Conservation (phyloP, 2,113 vertebrate genomes). For the Esox niger region DNA sequence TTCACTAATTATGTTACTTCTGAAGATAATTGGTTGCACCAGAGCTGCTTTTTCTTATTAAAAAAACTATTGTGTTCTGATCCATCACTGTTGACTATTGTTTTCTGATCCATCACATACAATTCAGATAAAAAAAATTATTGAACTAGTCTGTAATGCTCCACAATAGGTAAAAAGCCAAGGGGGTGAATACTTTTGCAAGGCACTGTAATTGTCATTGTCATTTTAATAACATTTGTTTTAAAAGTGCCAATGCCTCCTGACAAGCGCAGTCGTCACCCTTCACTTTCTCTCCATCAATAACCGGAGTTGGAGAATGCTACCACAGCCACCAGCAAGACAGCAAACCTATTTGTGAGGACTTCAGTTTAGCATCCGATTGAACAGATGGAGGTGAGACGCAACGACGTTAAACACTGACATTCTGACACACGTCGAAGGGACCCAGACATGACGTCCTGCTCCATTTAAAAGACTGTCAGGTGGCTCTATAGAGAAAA, state of each 20-base stretch:
- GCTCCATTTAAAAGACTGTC: constrained; percentile 66
- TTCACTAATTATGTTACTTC: too few species aligned
- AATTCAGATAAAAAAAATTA: too few species aligned
- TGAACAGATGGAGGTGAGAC: constrained; percentile 61
- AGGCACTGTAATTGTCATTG: constrained; percentile 17
- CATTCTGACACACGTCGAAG: constrained; percentile 65
- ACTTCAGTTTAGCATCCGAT: constrained; percentile 74
- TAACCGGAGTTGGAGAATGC: constrained; percentile 20
- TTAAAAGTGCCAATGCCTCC: constrained; percentile 19
- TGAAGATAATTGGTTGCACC: too few species aligned
- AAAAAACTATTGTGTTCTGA: too few species aligned
- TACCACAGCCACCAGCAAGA: constrained; percentile 17
- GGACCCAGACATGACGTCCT: constrained; percentile 62
- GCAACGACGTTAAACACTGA: constrained; percentile 65
- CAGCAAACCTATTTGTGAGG: constrained; percentile 47
- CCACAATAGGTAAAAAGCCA: too few species aligned
- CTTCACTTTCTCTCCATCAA: constrained; percentile 24
- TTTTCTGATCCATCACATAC: too few species aligned
- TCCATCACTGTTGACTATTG: too few species aligned
- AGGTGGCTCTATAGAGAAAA: constrained; percentile 69
- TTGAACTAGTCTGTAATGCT: too few species aligned
- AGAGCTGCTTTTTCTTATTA: too few species aligned
- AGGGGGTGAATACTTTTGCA: too few species aligned
- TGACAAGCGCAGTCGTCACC: constrained; percentile 8
- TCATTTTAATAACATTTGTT: constrained; percentile 26